Percentiles rank a stretch among this genome's conserved stretches.
phyloP scores from a whole-genome alignment of 2,113 vertebrate species.

The Nothoprocta pentlandii region DNA sequence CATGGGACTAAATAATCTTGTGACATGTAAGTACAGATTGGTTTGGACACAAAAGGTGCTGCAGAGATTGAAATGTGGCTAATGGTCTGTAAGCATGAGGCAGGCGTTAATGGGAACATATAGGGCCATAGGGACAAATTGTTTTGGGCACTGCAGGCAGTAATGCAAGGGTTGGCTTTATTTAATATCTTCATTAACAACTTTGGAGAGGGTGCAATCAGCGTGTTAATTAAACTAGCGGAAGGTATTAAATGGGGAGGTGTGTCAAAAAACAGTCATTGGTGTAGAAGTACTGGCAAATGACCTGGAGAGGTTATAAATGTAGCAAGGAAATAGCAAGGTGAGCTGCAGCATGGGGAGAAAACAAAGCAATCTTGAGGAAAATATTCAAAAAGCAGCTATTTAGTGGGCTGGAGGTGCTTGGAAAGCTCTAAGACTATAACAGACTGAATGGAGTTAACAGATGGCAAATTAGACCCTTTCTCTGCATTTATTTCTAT shows the following conservation, averaged over 20 bases:
- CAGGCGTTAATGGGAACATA: constrained; percentile 10
- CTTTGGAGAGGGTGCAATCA: constrained; percentile 64
- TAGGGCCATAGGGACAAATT: constrained; percentile 9
- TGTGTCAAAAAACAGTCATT: constrained; percentile 70
- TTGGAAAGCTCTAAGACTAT: constrained; percentile 14
- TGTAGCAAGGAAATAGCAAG: constrained; percentile 74
- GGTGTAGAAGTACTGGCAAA: constrained; percentile 70
- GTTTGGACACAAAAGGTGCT: neutral
- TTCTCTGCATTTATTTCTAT: constrained; percentile 43
- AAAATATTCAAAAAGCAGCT: constrained; percentile 36
- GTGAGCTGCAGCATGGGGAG: constrained; percentile 69
- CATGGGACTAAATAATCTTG: constrained; percentile 26
- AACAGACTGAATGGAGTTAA: constrained; percentile 5
- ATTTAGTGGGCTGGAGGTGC: neutral
- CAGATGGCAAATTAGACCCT: constrained; percentile 54
- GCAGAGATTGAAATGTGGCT: constrained; percentile 39
- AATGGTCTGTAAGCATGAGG: constrained; percentile 1
- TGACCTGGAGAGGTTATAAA: constrained; percentile 72
- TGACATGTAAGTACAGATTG: constrained; percentile 31
- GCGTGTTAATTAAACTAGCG: constrained; percentile 77
- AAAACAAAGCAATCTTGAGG: constrained; percentile 42
- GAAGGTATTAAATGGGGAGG: constrained; percentile 72
- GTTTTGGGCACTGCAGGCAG: constrained; percentile 35
- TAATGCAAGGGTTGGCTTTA: constrained; percentile 46
- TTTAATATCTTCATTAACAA: constrained; percentile 73